Percentiles rank a stretch among this genome's conserved stretches.
phyloP scores from a whole-genome alignment of 1,140 invertebrate species.

The Drosophila rhopaloa region DNA sequence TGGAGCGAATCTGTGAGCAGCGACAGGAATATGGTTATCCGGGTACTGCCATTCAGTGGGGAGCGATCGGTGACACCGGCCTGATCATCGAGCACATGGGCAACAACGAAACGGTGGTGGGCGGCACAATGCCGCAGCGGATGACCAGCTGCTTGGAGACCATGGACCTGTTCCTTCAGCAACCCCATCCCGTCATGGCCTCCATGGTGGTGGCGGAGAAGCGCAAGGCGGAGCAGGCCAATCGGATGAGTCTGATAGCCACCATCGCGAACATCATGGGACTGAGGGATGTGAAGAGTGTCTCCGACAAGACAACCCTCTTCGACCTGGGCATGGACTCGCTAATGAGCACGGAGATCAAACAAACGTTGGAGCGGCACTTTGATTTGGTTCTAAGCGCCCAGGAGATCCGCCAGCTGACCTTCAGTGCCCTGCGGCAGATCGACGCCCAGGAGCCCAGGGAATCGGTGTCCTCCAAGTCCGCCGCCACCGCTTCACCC shows the following conservation, averaged over 20 bases:
- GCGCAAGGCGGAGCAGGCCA: slow-evolving; percentile 85
- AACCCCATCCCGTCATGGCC: slow-evolving; percentile 93
- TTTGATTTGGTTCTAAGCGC: slow-evolving; percentile 94
- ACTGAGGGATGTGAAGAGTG: slow-evolving; percentile 90
- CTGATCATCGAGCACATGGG: slow-evolving; percentile 94
- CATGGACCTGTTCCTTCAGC: slow-evolving; percentile 95
- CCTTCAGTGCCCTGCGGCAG: slow-evolving; percentile 89
- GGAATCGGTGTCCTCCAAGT: not conserved
- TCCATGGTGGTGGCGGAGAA: slow-evolving; percentile 94
- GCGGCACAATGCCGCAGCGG: slow-evolving; percentile 96
- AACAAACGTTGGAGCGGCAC: slow-evolving; percentile 96
- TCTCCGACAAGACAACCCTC: slow-evolving; percentile 90
- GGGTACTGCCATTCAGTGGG: slow-evolving; percentile 97
- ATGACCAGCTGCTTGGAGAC: slow-evolving; percentile 94
- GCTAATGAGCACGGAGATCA: slow-evolving; percentile 99
- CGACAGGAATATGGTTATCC: slow-evolving; percentile 91
- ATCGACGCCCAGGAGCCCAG: slow-evolving; percentile 85
- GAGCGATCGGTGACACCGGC: slow-evolving; percentile 98
- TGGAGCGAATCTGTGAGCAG: slow-evolving; percentile 96
- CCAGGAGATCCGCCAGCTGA: slow-evolving; percentile 94
- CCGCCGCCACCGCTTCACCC: slow-evolving; percentile 25
- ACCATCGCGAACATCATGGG: slow-evolving; percentile 94
- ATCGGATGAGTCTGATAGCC: slow-evolving; percentile 87
- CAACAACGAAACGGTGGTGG: slow-evolving; percentile 94
- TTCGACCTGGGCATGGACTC: slow-evolving; percentile 98